Conservation (phyloP, 2,113 vertebrate genomes). For the Cyanoderma ruficeps region DNA sequence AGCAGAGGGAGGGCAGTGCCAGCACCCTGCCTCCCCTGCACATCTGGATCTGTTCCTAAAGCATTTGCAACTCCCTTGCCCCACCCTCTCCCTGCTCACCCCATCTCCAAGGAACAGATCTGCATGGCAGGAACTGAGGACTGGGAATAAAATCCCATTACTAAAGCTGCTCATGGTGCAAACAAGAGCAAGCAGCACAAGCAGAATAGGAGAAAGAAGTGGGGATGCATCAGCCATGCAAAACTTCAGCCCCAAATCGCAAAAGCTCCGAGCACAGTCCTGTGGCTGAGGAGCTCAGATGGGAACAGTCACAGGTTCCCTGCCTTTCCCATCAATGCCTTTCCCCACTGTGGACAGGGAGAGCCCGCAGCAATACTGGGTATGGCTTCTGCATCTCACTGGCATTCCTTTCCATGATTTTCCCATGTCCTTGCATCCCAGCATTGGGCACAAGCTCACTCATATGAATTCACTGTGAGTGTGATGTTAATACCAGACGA, state of each 20-base stretch:
- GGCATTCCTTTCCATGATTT: background rate
- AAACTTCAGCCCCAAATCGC: background rate
- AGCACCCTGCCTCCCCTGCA: background rate
- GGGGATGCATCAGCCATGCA: background rate
- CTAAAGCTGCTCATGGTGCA: background rate
- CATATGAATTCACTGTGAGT: accelerated
- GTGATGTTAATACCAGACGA: accelerated
- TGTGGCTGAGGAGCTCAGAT: background rate
- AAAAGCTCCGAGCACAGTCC: background rate
- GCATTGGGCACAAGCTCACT: background rate
- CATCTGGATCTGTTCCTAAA: background rate
- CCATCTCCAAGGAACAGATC: background rate
- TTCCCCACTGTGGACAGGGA: background rate
- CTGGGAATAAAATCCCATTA: background rate
- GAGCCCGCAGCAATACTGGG: background rate
- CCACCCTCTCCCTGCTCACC: background rate
- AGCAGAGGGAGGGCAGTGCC: background rate
- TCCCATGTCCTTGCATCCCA: background rate
- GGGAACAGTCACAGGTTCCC: background rate
- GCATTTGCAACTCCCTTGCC: background rate
- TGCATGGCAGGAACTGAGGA: background rate
- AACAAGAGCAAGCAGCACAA: background rate
- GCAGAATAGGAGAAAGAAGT: background rate
- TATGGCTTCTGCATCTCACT: background rate
- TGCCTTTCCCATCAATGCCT: background rate